Base-by-base conservation (phyloP, 2,888 invertebrate genomes). In the Altica lythri region DNA sequence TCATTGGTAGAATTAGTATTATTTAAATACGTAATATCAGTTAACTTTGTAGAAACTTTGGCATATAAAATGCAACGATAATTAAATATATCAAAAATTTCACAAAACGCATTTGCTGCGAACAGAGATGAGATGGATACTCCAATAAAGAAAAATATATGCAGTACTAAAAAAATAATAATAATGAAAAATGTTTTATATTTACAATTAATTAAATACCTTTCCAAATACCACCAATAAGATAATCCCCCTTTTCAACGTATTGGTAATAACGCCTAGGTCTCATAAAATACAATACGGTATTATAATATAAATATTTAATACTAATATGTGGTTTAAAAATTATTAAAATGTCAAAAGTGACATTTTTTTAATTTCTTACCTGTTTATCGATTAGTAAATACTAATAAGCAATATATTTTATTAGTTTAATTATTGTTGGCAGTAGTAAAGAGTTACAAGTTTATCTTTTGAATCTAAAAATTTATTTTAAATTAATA, bases 81-180 rank as follows among this genome's bases (percentile, higher is more conserved):
- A 19, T 57, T 53, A 35, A 59, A 59, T 6, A 49, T 42, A 10
- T 59, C 54, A 13, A 46, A 54, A 12, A 69, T 55, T 17, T 55
- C 55, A 42, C 64, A 60, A 49, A 70, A 58, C 12, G 61, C 43
- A 37, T 62, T 60, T 1, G 66, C 62, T 12, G 27, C 49, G 0
- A 42, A 1, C 16, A 43, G 2, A 5, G 55, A 55, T 27, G 14
- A 38, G 1, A 55, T 8, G 8, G 18, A 18, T 10, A 42, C 55
- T 10, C 48, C 14, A 6, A 49, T 9, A 29, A 58, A 55, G 22
- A 52, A 38, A 32, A 50, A 14, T 8, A 50, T 14, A 14, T 55
- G 58, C 2, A 53, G 19, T 5, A 49, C 52, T 47, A 13, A 17
- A 47, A 47, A 17, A 32, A 8, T 13, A 10, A 19, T 13, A 8